Conservation (phyloP, 2,113 vertebrate species). For the Poecile atricapillus region DNA sequence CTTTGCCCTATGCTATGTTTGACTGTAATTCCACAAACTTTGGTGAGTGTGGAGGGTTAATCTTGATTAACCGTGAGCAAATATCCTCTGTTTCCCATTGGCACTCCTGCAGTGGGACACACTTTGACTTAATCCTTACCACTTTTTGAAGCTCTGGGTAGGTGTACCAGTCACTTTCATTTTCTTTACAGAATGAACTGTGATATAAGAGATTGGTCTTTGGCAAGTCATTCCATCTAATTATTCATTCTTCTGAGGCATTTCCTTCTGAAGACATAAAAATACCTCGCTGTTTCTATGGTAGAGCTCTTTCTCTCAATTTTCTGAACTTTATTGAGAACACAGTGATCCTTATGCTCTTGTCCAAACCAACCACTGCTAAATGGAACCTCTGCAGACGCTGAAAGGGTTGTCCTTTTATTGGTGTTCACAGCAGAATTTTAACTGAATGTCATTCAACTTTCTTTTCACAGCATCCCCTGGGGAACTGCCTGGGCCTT, state of each 20-base stretch:
- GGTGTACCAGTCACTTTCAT: background rate
- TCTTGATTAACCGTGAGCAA: background rate
- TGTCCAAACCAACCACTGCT: background rate
- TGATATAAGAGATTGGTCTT: background rate
- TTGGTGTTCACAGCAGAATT: background rate
- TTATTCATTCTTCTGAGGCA: background rate
- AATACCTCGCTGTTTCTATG: background rate
- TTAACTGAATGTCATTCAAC: background rate
- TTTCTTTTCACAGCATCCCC: background rate
- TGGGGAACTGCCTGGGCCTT: background rate
- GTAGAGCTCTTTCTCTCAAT: background rate
- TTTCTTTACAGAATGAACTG: background rate
- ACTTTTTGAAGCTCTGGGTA: background rate
- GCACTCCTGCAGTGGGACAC: background rate
- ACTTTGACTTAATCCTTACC: background rate
- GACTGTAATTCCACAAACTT: background rate
- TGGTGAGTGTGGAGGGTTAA: background rate
- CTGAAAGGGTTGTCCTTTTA: background rate
- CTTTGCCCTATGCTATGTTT: background rate
- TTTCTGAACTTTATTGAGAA: background rate
- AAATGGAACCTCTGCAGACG: background rate
- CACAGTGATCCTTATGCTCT: background rate
- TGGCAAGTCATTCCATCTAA: background rate
- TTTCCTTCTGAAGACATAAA: background rate
- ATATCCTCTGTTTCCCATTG: background rate